Evolutionary conservation across 2,888 invertebrate species (phyloP).

Genomic region (Alloscopus bannaensis): DNA sequence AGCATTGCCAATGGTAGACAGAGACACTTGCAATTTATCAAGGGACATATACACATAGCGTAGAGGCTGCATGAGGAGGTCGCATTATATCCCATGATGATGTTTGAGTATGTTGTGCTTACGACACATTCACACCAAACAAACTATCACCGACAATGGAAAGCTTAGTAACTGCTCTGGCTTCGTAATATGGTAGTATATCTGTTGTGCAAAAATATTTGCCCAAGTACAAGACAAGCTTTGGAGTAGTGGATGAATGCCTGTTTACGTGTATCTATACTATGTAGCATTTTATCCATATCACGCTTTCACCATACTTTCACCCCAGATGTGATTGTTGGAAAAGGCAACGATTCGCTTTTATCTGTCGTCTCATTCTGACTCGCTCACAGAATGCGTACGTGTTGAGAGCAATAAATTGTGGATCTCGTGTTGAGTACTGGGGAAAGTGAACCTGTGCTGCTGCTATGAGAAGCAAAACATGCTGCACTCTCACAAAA

Average conservation of each 20-base stretch:
- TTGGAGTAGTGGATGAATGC: too few relatives aligned
- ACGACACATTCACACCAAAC: too few relatives aligned
- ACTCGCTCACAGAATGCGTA: background rate
- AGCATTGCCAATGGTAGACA: slow-evolving; percentile 52
- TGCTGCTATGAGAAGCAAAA: background rate
- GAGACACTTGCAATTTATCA: slow-evolving; percentile 60
- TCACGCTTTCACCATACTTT: too few relatives aligned
- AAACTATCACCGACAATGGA: too few relatives aligned
- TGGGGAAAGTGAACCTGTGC: slow-evolving; percentile 35
- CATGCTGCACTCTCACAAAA: background rate
- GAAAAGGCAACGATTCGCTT: slow-evolving; percentile 47
- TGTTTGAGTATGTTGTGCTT: too few relatives aligned
- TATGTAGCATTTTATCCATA: slow-evolving; percentile 11
- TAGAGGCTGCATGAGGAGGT: too few relatives aligned
- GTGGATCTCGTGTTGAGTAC: slow-evolving; percentile 20
- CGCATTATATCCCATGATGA: too few relatives aligned
- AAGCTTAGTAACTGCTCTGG: too few relatives aligned
- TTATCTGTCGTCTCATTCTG: slow-evolving; percentile 32
- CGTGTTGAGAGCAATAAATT: slow-evolving; percentile 49
- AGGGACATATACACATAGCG: slow-evolving; percentile 16
- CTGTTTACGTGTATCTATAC: too few relatives aligned
- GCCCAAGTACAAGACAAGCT: too few relatives aligned
- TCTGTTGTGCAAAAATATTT: too few relatives aligned
- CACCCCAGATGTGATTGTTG: slow-evolving; percentile 27
- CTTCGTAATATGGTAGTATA: too few relatives aligned